A percentile compares a stretch with the other conserved stretches of the same genome.
Conservation (phyloP, 1,140 invertebrate species). For the Venustaconcha ellipsiformis region DNA sequence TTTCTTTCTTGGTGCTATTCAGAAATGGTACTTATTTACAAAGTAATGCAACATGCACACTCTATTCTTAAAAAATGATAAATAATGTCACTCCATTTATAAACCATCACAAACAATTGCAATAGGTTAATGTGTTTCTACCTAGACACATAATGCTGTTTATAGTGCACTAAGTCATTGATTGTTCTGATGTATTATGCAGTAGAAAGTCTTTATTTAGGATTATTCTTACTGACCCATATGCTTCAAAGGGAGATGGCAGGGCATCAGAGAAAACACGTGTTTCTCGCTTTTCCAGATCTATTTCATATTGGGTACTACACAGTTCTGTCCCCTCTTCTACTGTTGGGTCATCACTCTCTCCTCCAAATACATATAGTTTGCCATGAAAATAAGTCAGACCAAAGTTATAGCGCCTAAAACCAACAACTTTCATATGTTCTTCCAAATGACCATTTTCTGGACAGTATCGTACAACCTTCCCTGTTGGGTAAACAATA, state of each 20-base stretch:
- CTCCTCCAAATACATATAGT: slow-evolving; percentile 32
- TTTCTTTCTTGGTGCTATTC: no score
- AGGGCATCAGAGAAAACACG: slow-evolving; percentile 28
- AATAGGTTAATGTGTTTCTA: no score
- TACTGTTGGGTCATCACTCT: slow-evolving; percentile 34
- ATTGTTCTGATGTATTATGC: no score
- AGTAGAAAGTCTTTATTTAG: slow-evolving; percentile 19
- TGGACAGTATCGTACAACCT: slow-evolving; percentile 21
- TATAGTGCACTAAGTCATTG: no score
- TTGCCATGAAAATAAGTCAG: slow-evolving; percentile 29
- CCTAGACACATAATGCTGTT: no score
- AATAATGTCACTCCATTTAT: no score
- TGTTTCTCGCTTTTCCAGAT: slow-evolving; percentile 11
- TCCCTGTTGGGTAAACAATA: slow-evolving; percentile 30
- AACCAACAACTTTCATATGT: slow-evolving; percentile 26
- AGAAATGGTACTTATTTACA: no score
- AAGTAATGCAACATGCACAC: no score
- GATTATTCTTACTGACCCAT: slow-evolving; percentile 30
- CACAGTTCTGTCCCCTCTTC: slow-evolving; percentile 35
- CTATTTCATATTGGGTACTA: slow-evolving; percentile 26
- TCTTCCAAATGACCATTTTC: slow-evolving; percentile 12
- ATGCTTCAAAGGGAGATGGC: slow-evolving; percentile 30
- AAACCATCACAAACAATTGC: no score
- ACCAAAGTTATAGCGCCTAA: slow-evolving; percentile 33
- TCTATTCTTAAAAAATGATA: no score